Base-by-base conservation (phyloP, 2,888 invertebrate species). In the Abrostola tripartita region DNA sequence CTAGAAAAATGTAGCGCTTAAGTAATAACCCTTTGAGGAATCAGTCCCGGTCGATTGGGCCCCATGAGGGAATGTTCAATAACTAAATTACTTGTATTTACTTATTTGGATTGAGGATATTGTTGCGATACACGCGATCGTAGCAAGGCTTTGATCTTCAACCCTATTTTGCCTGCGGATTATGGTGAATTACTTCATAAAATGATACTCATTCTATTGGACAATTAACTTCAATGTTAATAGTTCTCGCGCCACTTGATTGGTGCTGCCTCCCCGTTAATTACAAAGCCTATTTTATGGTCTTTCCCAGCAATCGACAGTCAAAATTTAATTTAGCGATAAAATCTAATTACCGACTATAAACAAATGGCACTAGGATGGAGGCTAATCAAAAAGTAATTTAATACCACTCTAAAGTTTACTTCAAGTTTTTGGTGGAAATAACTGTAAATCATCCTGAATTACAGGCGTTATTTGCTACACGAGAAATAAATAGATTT, bases 381-480 rank as follows among this genome's bases (percentile, higher is more conserved):
- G 64, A 78, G 76, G 73, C 78, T 80, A 85, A 88, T 87, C 85
- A 87, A 85, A 87, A 84, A 85, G 86, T 81, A 83, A 87, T 87
- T 84, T 82, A 84, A 85, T 79, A 82, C 78, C 77, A 76, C 79
- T 85, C 73, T 61, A 81, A 84, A 81, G 69, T 81, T 74, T 74
- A 76, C 65, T 75, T 64, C 59, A 71, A 77, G 70, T 76, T 79
- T 75, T 78, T 61, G 63, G 61, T 52, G 47, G 56, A 65, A 74
- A 74, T 65, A 68, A 62, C 69, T 65, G 65, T 74, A 68, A 74
- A 76, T 78, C 65, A 74, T 70, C 50, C 40, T 38, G 67, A 53
- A 65, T 72, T 71, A 72, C 68, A 64, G 60, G 54, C 55, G 64
- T 61, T 68, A 63, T 71, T 69, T 58, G 52, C 44, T 61, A 63